Conservation (phyloP, 2,888 invertebrate genomes). For the Dicyrtoma fusca region DNA sequence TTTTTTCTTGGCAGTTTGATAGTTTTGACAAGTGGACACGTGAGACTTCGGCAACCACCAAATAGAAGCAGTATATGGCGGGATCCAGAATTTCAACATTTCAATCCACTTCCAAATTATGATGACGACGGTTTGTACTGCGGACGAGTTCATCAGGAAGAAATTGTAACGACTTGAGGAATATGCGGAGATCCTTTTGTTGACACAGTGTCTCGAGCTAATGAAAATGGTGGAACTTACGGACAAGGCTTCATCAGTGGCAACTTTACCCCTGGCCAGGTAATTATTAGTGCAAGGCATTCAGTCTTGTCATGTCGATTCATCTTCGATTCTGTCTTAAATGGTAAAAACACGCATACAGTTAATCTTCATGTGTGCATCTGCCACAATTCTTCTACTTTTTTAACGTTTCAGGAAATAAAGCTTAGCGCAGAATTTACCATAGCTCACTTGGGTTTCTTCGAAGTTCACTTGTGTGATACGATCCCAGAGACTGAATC, state of each 20-base stretch:
- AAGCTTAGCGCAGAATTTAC: constrained; percentile 4
- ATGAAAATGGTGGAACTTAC: constrained; percentile 22
- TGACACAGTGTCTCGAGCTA: neutral
- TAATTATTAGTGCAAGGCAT: neutral
- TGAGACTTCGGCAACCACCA: constrained; percentile 13
- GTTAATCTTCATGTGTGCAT: too few relatives aligned
- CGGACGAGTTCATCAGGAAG: constrained; percentile 4
- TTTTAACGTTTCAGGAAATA: constrained; percentile 21
- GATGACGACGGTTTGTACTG: constrained; percentile 22
- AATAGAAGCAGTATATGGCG: constrained; percentile 21
- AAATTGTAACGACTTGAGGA: neutral
- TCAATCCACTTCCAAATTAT: constrained; percentile 10
- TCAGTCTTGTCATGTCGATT: too few relatives aligned
- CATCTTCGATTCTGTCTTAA: too few relatives aligned
- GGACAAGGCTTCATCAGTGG: constrained; percentile 17
- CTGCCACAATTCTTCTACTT: too few relatives aligned
- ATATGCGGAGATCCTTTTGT: constrained; percentile 20
- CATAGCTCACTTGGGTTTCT: constrained; percentile 3
- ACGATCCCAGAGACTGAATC: constrained; percentile 8
- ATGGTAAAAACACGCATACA: too few relatives aligned
- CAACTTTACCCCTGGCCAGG: constrained; percentile 16
- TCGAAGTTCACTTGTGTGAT: constrained; percentile 16
- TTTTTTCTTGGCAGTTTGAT: too few relatives aligned
- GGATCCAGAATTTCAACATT: constrained; percentile 11
- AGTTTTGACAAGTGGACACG: neutral